Evolutionary conservation across 2,113 vertebrate species (phyloP), one percentile per base, ranked within the genome.

Genomic region (Poeciliopsis occidentalis): DNA sequence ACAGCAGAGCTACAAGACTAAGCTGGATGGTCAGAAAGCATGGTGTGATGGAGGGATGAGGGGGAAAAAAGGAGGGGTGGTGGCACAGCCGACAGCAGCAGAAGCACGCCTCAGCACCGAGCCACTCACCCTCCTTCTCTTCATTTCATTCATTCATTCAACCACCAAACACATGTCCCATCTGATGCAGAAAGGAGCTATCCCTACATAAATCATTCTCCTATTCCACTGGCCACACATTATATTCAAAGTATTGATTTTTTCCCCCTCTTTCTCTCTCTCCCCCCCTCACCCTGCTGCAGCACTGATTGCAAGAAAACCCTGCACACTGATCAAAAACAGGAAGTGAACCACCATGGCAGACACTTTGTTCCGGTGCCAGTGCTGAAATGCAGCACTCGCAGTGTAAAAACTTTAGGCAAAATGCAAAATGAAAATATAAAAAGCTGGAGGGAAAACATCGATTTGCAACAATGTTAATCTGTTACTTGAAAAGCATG

Each of bases 181-280:
- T 95, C 95, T 96, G 96, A 97, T 95, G 95, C 95, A 91, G 93
- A 91, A 95, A 95, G 95, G 93, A 96, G 95, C 94, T 94, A 95
- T 96, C 95, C 95, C 95, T 95, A 96, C 96, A 97, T 97, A 97
- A 99, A 98, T 99, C 97, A 98, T 96, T 96, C 96, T 95, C 95
- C 96, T 97, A 96, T 97, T 97, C 95, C 95, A 96, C 95, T 96
- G 96, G 96, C 97, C 95, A 95, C 96, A 96, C 95, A 95, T 95
- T 97, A 97, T 95, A 97, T 96, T 96, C 94, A 96, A 96, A 96
- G 94, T 98, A 98, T 99, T 98, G 97, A 98, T 98, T 96, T 95
- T 41, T 61, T 57, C 80, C 94, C 66, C 24, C 15, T 19, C 15
- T 91, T 67, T 63, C 64, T 78, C 76, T 26, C 13, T 22, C 15